Conservation (phyloP, 2,888 invertebrate genomes). For the Brenthis hecate region DNA sequence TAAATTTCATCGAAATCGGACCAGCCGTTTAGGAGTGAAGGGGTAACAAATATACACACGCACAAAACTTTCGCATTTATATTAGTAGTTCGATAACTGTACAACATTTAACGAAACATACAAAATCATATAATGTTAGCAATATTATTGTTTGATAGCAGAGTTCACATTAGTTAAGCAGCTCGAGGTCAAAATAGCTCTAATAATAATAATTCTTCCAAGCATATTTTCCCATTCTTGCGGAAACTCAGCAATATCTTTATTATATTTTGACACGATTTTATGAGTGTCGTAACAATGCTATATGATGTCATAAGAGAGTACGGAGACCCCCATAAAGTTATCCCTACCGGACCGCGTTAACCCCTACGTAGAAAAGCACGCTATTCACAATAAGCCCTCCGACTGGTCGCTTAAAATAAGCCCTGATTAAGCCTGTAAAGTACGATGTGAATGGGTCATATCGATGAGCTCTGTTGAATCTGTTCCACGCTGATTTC, state of each 20-base stretch:
- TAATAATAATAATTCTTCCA: constrained; percentile 1
- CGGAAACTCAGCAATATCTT: constrained; percentile 19
- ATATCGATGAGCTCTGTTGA: constrained; percentile 12
- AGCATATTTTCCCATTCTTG: constrained; percentile 25
- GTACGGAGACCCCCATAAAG: constrained; percentile 9
- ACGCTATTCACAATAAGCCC: constrained; percentile 11
- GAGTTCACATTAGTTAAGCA: constrained; percentile 5
- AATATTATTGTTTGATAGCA: constrained; percentile 3
- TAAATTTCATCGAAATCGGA: no score
- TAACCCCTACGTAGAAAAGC: constrained; percentile 18
- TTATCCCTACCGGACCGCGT: constrained; percentile 6
- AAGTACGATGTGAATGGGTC: constrained; percentile 14
- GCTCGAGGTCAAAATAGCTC: constrained; percentile 3
- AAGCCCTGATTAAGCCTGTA: constrained; percentile 8
- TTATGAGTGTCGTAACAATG: constrained; percentile 37
- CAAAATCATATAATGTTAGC: no score
- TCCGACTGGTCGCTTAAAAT: constrained; percentile 13
- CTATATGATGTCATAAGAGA: constrained; percentile 31
- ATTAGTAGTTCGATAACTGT: no score
- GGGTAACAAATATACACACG: no score
- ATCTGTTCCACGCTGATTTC: constrained; percentile 14
- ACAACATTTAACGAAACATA: no score
- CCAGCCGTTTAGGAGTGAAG: no score
- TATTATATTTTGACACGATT: constrained; percentile 38
- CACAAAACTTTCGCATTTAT: no score